A percentile compares a stretch with the other conserved stretches of the same genome.
phyloP scores from a whole-genome alignment of 2,888 invertebrate species.

The Philhelius pedissequus region DNA sequence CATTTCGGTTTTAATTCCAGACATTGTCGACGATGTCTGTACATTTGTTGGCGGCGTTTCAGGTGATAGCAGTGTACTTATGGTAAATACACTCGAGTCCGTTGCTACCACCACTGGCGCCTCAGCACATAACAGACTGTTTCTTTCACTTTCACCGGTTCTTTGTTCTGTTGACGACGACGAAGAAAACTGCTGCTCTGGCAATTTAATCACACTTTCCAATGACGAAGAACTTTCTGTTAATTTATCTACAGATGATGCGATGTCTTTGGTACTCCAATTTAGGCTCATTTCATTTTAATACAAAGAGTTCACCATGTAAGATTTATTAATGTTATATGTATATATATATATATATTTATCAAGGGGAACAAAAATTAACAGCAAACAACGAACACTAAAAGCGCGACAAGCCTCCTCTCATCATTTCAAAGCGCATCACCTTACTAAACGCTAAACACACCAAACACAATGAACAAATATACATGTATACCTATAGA shows the following conservation, averaged over 20 bases:
- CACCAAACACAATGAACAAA: conserved; percentile 30
- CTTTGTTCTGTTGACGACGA: background rate
- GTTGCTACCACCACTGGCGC: conserved; percentile 4
- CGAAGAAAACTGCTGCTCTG: conserved; percentile 19
- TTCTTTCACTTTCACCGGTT: conserved; percentile 33
- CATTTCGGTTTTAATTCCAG: conserved; percentile 76
- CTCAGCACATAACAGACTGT: conserved; percentile 14
- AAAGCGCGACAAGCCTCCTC: background rate
- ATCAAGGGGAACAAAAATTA: background rate
- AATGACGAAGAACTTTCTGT: conserved; percentile 1
- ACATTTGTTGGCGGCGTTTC: conserved; percentile 40
- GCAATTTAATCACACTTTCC: background rate
- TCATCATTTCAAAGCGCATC: conserved; percentile 19
- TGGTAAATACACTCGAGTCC: conserved; percentile 33
- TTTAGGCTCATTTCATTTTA: conserved; percentile 57
- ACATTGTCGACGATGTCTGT: conserved; percentile 70
- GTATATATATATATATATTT: too few relatives aligned
- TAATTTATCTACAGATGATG: background rate
- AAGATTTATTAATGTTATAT: too few relatives aligned
- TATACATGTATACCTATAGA: background rate
- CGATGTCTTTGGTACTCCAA: conserved; percentile 27
- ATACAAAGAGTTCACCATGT: background rate
- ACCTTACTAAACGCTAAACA: conserved; percentile 14
- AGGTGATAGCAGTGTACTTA: conserved; percentile 9
- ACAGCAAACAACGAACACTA: background rate